These are phyloP conservation scores for Acanthurus leucopareius DNA, from an alignment of 2,797 vertebrate species.

Conservation along the genomic window DNA sequence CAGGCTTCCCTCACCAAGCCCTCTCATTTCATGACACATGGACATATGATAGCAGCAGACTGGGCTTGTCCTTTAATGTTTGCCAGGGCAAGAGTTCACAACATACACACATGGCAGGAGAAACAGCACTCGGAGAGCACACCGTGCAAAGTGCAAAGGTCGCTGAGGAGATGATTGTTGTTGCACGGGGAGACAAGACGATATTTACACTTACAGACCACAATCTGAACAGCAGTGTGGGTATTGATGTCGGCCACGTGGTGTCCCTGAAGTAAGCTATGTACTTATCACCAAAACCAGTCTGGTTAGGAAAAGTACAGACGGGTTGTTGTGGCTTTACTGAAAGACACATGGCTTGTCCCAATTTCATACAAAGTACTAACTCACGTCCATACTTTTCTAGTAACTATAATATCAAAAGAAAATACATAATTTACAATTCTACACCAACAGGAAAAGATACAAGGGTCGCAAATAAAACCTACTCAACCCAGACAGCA, in stretches of 20 bases:
- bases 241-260: neutral
- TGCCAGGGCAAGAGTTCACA: constrained; percentile 79
- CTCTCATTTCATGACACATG: constrained; percentile 52
- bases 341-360: neutral
- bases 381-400: too few species aligned
- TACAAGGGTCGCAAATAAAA: neutral
- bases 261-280: neutral
- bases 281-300: neutral
- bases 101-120: constrained; percentile 49
- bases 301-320: neutral
- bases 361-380: neutral
- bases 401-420: neutral
- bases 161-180: constrained; percentile 30
- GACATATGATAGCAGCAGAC: constrained; percentile 82
- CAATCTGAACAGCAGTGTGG: neutral
- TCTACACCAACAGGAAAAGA: neutral
- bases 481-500: neutral
- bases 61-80: constrained; percentile 82
- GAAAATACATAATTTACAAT: neutral
- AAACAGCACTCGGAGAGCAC: constrained; percentile 17
- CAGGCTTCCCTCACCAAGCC: constrained; percentile 29
- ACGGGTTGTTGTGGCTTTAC: neutral
- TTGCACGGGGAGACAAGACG: neutral
- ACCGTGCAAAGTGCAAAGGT: constrained; percentile 70
- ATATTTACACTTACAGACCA: neutral